phyloP scores from a whole-genome alignment of 2,888 invertebrate species.

The Dryomyza anilis region DNA sequence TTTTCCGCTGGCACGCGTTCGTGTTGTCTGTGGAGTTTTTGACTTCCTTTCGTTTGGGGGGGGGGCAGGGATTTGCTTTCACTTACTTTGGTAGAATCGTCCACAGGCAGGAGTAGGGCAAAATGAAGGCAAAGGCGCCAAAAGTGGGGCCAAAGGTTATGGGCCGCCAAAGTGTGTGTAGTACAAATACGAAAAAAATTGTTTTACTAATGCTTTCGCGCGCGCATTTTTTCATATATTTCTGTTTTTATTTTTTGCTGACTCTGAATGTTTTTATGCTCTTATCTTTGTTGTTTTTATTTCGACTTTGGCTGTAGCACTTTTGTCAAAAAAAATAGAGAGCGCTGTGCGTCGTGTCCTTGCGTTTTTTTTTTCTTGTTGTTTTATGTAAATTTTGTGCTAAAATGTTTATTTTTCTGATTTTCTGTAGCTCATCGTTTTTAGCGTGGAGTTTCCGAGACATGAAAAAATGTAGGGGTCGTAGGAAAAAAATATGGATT shows the following conservation, averaged over 20 bases:
- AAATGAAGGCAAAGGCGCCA: neutral
- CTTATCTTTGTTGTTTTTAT: conserved; percentile 21
- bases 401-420: conserved; percentile 20
- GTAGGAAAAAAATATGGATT: conserved; percentile 32
- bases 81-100: too few species aligned
- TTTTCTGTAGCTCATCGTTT: neutral
- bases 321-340: conserved; percentile 10
- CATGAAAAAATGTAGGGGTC: neutral
- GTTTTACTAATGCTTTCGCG: conserved; percentile 4
- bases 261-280: conserved; percentile 2
- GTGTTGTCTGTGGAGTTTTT: neutral
- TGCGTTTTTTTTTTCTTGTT: conserved; percentile 20
- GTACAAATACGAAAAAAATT: neutral
- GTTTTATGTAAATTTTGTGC: conserved; percentile 23
- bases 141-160: neutral
- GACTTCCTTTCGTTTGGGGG: neutral
- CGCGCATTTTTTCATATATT: neutral
- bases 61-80: neutral
- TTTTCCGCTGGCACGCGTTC: neutral
- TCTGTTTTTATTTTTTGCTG: neutral
- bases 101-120: neutral
- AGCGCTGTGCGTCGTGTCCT: too few species aligned
- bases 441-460: neutral
- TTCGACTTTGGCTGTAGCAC: conserved; percentile 22
- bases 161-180: neutral